Conservation (phyloP, 2,113 vertebrate genomes). For the Lonchura striata region DNA sequence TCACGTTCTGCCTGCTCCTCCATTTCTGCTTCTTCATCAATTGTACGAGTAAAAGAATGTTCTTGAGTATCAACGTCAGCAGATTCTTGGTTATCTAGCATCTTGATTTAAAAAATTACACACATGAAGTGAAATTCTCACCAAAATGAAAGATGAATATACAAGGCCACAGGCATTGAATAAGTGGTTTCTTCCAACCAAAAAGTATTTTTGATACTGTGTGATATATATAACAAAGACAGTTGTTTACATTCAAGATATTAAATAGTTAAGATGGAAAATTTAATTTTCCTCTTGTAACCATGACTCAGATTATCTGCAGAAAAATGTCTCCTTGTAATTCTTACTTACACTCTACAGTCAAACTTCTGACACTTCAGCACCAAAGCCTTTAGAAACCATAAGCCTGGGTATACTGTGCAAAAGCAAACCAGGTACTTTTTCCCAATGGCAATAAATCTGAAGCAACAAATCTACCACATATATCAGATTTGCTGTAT, state of each 20-base stretch:
- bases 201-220: not conserved
- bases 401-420: not conserved
- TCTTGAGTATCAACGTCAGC: slow-evolving; percentile 91
- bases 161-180: not conserved
- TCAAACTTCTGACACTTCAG: not conserved
- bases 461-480: not conserved
- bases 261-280: not conserved
- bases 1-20: slow-evolving; percentile 92
- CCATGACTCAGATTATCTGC: not conserved
- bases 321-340: not conserved
- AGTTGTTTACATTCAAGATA: not conserved
- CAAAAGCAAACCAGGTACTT: not conserved
- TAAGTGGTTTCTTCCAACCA: not conserved
- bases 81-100: slow-evolving; percentile 91
- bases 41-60: slow-evolving; percentile 92
- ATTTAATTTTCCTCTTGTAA: not conserved
- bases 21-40: slow-evolving; percentile 96
- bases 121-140: not conserved
- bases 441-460: not conserved
- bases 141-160: not conserved
- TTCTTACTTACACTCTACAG: not conserved
- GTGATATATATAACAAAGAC: not conserved
- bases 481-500: not conserved
- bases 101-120: slow-evolving; percentile 66
- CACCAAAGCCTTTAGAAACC: not conserved